phyloP scores from a whole-genome alignment of 1,140 invertebrate genomes.

The Diorhabda carinulata region DNA sequence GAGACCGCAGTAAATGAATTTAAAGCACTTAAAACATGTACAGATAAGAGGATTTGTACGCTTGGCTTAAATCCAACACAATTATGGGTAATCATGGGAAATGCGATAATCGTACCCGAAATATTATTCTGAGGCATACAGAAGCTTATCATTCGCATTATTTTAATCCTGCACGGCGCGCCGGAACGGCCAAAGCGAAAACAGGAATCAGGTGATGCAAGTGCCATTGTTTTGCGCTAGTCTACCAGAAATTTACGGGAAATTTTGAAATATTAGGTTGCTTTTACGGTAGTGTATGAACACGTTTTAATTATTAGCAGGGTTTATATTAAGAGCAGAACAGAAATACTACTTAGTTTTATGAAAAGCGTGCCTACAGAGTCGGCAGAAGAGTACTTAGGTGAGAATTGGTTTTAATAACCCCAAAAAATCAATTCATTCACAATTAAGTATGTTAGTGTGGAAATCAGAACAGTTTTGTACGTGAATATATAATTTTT shows the following conservation, averaged over 20 bases:
- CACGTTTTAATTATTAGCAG: neutral
- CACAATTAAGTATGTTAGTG: no score
- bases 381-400: no score
- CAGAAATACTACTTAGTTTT: no score
- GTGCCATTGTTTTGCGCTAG: neutral
- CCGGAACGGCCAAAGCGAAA: neutral
- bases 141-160: slow-evolving; percentile 16
- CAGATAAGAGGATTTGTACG: slow-evolving; percentile 29
- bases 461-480: no score
- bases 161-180: neutral
- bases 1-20: slow-evolving; percentile 20
- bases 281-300: neutral
- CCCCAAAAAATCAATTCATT: no score
- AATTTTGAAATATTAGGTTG: neutral
- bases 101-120: slow-evolving; percentile 29
- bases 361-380: no score
- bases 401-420: no score
- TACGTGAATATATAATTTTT: no score
- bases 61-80: slow-evolving; percentile 25
- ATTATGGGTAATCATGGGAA: slow-evolving; percentile 33
- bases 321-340: no score
- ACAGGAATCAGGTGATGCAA: neutral
- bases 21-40: slow-evolving; percentile 29
- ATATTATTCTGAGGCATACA: slow-evolving; percentile 22
- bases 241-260: neutral